phyloP scores from a whole-genome alignment of 2,888 invertebrate species.

The Podabrus alpinus region DNA sequence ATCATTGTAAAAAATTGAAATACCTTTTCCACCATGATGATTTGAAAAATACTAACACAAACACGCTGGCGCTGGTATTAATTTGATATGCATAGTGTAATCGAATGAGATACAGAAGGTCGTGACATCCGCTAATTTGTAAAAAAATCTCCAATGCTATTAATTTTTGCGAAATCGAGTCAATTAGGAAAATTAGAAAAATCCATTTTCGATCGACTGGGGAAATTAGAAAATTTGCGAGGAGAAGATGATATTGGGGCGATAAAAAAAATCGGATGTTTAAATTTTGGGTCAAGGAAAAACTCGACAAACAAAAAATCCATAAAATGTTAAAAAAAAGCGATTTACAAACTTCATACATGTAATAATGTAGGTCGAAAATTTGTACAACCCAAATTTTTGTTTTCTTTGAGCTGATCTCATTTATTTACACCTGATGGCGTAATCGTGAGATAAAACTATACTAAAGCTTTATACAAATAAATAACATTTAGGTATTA shows the following conservation, averaged over 20 bases:
- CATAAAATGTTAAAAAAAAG: background rate
- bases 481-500: background rate
- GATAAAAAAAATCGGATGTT: background rate
- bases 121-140: slow-evolving; percentile 28
- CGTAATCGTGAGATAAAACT: background rate
- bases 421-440: background rate
- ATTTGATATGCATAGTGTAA: slow-evolving; percentile 25
- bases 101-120: slow-evolving; percentile 27
- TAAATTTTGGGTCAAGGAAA: background rate
- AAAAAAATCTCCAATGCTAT: background rate
- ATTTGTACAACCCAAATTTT: background rate
- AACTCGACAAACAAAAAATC: background rate
- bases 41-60: slow-evolving; percentile 15
- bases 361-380: background rate
- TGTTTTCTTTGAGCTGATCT: background rate
- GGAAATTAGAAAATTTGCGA: background rate
- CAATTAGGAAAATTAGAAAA: background rate
- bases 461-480: background rate
- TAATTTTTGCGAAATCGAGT: background rate
- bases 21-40: slow-evolving; percentile 10
- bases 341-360: background rate
- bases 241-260: background rate
- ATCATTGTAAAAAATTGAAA: background rate
- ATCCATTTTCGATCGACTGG: background rate
- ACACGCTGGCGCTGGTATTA: slow-evolving; percentile 6